Percentiles rank a stretch among this genome's conserved stretches.
These are phyloP conservation scores for Eretmochelys imbricata DNA, from an alignment of 2,113 vertebrate species.

Conservation along the genomic window DNA sequence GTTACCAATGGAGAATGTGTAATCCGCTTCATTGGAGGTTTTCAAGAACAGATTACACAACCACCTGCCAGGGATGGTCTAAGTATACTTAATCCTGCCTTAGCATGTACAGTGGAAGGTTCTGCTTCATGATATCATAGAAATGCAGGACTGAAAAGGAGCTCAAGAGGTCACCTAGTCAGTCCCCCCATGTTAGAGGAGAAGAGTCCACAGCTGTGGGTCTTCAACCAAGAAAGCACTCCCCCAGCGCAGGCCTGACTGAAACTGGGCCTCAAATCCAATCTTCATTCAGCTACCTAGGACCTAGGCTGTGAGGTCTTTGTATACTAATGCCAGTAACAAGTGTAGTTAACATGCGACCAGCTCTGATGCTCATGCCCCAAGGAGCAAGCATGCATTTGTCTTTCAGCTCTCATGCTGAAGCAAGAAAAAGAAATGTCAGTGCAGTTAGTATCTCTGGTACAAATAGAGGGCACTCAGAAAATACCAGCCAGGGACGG, in stretches of 20 bases:
- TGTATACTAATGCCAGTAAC: not conserved
- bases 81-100: not conserved
- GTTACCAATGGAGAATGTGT: not conserved
- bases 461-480: not conserved
- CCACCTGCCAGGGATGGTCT: not conserved
- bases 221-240: not conserved
- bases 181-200: not conserved
- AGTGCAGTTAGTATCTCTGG: not conserved
- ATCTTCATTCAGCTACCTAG: not conserved
- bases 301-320: not conserved
- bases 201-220: not conserved
- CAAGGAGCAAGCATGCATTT: not conserved
- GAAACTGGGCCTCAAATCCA: not conserved
- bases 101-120: not conserved
- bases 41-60: not conserved
- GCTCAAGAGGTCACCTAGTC: not conserved
- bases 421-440: accelerated
- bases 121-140: not conserved
- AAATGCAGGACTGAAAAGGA: not conserved
- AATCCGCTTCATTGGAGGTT: not conserved
- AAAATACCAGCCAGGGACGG: not conserved
- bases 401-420: not conserved
- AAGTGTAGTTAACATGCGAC: not conserved
- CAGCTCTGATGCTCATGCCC: not conserved
- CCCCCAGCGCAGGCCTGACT: not conserved